These are phyloP conservation scores for Melinaea marsaeus DNA, from an alignment of 2,888 invertebrate species.

Conservation along the genomic window DNA sequence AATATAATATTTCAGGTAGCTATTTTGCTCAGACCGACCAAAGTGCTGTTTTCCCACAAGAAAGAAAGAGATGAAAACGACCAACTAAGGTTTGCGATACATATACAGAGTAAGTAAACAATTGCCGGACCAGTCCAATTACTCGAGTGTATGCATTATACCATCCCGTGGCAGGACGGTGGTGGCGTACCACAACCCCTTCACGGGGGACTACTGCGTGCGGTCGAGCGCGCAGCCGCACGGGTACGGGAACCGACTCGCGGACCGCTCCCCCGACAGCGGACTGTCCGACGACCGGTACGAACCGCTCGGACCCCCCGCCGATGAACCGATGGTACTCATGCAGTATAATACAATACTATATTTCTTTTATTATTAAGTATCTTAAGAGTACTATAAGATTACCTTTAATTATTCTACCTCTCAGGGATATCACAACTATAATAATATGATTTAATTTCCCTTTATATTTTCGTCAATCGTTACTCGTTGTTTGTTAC, in stretches of 20 bases:
- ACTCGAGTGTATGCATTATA: background rate
- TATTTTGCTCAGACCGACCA: constrained; percentile 56
- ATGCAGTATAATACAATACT: too few relatives aligned
- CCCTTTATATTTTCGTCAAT: too few relatives aligned
- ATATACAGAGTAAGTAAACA: background rate
- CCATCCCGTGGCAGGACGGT: constrained; percentile 50
- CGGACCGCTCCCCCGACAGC: constrained; percentile 57
- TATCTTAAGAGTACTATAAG: too few relatives aligned
- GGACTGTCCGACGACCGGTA: constrained; percentile 63
- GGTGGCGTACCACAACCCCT: constrained; percentile 69
- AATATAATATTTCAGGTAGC: constrained; percentile 46
- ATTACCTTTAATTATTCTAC: too few relatives aligned
- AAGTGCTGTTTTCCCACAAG: constrained; percentile 63
- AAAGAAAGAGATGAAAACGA: constrained; percentile 54
- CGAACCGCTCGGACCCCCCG: constrained; percentile 53
- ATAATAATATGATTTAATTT: too few relatives aligned
- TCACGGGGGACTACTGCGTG: constrained; percentile 69
- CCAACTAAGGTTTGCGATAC: constrained; percentile 48
- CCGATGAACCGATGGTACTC: constrained; percentile 24
- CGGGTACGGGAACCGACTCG: constrained; percentile 50
- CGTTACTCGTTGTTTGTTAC: too few relatives aligned
- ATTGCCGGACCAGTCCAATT: background rate
- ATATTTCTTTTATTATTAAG: too few relatives aligned
- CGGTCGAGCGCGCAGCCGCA: constrained; percentile 52
- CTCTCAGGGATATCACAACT: too few relatives aligned